Base-by-base conservation (phyloP, 2,797 vertebrate species). In the Cossypha niveicapilla region DNA sequence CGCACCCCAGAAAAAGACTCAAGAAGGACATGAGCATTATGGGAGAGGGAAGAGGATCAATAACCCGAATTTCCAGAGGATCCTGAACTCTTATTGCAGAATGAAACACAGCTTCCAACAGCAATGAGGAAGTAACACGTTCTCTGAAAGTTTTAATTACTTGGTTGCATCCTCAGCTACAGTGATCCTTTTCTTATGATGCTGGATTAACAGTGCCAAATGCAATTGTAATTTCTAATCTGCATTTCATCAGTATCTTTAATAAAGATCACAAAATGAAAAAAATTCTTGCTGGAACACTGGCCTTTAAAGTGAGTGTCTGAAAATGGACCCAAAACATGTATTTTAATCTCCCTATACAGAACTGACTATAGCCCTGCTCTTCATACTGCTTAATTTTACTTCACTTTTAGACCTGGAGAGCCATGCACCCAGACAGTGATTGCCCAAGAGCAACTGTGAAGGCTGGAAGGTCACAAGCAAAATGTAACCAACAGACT, bases 111-210 rank as follows among this genome's bases (percentile, higher is more conserved):
- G 19, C 37, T 83, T 80, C 27, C 47, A 90, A 13, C 8, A 25
- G 12, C 4, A 0, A 53, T 74, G 17, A 57, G 22, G 34, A 67
- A 58, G 28, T 6, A 72, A 7, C 9, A 34, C 0, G 0, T 72
- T 88, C 50, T 60, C 57, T 57, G 28, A 35, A 63, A 74, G 10
- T 39, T 83, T 68, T 34, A 62, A 22, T 32, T 91, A 35, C 50
- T 51, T 68, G 24, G 37, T 19, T 74, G n/a, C 37, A 63, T 51
- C 19, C 57, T 65, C 47, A 71, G 68, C 37, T 41, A 63, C 48
- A 56, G 24, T 19, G 39, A 75, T 39, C 2, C 56, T 37, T 51
- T 86, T 7, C 48, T 83, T 32, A 67, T n/a, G 32, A 73, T 61
- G 57, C 30, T 74, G 23, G 15, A 22, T 77, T 80, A 77, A 74